Evolutionary conservation across 2,113 vertebrate genomes (phyloP), one percentile per base, ranked within the genome.

Genomic region (Gadus macrocephalus): DNA sequence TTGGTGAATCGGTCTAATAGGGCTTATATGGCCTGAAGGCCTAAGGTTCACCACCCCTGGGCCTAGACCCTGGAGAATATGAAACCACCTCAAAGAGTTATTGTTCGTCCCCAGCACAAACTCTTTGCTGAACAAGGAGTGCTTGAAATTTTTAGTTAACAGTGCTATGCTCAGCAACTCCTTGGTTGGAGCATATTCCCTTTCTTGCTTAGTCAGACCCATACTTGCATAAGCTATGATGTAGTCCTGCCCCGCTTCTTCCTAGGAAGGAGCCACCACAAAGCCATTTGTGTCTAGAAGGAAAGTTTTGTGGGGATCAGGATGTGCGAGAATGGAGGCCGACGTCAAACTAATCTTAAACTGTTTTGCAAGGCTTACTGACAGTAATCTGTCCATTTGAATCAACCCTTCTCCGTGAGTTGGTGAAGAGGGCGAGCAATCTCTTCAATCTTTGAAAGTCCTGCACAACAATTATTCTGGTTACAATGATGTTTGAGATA

Each of bases 371-470:
- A 72, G 5, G 62, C 62, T 5, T 22, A 15, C 14, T 69, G 38
- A 55, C 61, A 72, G 15, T 49, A 16, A 3, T 64, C 22, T 16
- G 28, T 25, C 70, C 70, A 72, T 38, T 42, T n/a, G 38, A 77
- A 72, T 2, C 19, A 49, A 11, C 70, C 69, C 6, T 77, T 72
- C 31, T 77, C 70, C 12, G 70, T 65, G 5, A 77, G 17, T 28
- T 38, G 19, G 42, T 77, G 66, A 6, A 77, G 38, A 0, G 66
- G 61, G 8, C n/a, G 1, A 11, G 61, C 66, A 22, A 69, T 69
- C 14, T 66, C 20, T 22, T 17, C 2, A 17, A 2, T 25, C 25
- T 25, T 25, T 25, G 25, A 2, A 25, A 25, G 25, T 16, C 25
- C 2, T 25, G 25, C 25, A 25, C 25, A 25, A 25, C 25, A 25